phyloP scores from a whole-genome alignment of 1,140 invertebrate species.

The Phocides pigmalion region DNA sequence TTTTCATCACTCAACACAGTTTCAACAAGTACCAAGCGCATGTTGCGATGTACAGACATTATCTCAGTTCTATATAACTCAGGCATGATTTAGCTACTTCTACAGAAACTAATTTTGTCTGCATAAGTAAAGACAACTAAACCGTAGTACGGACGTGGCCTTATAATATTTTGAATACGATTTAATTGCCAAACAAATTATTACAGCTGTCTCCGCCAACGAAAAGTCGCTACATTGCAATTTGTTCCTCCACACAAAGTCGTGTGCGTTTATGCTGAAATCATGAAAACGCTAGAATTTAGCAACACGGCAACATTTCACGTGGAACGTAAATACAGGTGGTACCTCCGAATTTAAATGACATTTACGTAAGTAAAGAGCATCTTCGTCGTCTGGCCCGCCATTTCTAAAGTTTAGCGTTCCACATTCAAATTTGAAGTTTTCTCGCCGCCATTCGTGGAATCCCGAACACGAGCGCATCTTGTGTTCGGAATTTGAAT shows the following conservation, averaged over 20 bases:
- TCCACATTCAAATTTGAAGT: conserved; percentile 71
- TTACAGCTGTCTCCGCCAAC: conserved; percentile 11
- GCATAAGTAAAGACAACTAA: neutral
- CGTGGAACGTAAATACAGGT: conserved; percentile 33
- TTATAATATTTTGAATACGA: conserved; percentile 1
- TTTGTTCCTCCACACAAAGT: conserved; percentile 30
- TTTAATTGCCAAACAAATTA: conserved; percentile 30
- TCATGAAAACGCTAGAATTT: conserved; percentile 35
- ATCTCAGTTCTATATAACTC: no score
- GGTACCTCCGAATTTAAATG: conserved; percentile 33
- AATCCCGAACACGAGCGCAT: conserved; percentile 51
- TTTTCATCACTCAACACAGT: no score
- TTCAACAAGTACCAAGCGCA: no score
- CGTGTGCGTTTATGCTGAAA: conserved; percentile 31
- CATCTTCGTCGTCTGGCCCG: conserved; percentile 45
- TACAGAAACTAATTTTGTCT: no score
- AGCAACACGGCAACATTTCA: conserved; percentile 35
- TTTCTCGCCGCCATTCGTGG: conserved; percentile 55
- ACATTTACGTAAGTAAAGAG: conserved; percentile 45
- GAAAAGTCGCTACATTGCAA: conserved; percentile 28
- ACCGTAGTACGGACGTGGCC: neutral
- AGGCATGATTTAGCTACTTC: no score
- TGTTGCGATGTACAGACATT: no score
- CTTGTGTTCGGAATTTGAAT: conserved; percentile 55
- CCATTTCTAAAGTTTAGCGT: conserved; percentile 65